Percentiles rank a stretch among this genome's conserved stretches.
Evolutionary conservation across 2,888 invertebrate genomes (phyloP).

Genomic region (Chloroclysta siterata): DNA sequence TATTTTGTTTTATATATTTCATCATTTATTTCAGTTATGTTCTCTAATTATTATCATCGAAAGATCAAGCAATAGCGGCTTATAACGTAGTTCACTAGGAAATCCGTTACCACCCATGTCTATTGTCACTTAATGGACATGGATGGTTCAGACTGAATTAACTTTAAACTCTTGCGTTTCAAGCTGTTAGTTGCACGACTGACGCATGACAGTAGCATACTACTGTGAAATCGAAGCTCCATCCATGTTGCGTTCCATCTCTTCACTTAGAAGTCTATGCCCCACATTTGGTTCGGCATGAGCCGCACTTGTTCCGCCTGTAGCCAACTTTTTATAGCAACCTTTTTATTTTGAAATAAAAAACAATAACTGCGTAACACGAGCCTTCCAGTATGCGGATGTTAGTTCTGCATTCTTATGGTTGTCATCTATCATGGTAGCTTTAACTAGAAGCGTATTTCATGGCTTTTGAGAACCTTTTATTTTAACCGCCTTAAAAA

Average conservation of each 20-base stretch:
- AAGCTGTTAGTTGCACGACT: too few relatives aligned
- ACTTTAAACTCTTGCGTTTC: too few relatives aligned
- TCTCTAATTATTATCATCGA: too few relatives aligned
- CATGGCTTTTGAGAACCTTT: constrained; percentile 24
- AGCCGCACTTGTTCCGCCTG: constrained; percentile 71
- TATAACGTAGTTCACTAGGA: too few relatives aligned
- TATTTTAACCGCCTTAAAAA: constrained; percentile 5
- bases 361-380: constrained; percentile 66
- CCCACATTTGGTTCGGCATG: constrained; percentile 22
- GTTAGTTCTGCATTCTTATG: constrained; percentile 49
- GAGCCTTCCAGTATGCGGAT: constrained; percentile 79
- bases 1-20: too few relatives aligned
- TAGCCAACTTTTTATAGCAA: constrained; percentile 66
- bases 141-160: too few relatives aligned
- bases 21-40: too few relatives aligned
- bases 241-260: constrained; percentile 10
- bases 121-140: too few relatives aligned
- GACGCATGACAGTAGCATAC: too few relatives aligned
- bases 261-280: constrained; percentile 23
- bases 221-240: background rate
- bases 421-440: constrained; percentile 31
- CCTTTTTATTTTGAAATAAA: constrained; percentile 57
- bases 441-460: constrained; percentile 27
- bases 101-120: too few relatives aligned
- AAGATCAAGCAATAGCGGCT: too few relatives aligned